Evolutionary conservation across 2,113 vertebrate species (phyloP).

Genomic region (Pterocles burchelli): DNA sequence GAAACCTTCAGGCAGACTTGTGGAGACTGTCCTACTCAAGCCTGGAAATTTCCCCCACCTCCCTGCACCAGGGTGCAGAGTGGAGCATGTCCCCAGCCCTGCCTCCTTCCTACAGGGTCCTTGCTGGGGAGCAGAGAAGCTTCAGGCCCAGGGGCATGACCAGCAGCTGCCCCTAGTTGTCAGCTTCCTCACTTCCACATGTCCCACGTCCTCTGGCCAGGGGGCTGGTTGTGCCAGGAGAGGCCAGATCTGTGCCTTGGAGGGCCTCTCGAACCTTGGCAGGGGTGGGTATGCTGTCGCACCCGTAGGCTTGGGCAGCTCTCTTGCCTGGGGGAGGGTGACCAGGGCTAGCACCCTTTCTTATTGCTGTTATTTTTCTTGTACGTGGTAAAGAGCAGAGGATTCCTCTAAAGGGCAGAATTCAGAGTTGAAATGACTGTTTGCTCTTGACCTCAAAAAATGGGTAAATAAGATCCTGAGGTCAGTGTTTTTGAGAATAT

Average conservation of each 20-base stretch:
- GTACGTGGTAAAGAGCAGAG: not conserved
- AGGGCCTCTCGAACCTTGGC: not conserved
- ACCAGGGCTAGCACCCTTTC: not conserved
- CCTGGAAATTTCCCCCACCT: not conserved
- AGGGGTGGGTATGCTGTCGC: rapidly evolving
- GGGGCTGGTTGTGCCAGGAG: no score
- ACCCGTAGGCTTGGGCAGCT: not conserved
- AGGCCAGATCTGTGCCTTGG: not conserved
- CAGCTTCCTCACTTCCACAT: not conserved
- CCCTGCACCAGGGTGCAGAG: not conserved
- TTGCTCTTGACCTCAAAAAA: not conserved
- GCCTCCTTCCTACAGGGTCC: not conserved
- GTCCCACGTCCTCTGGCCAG: rapidly evolving
- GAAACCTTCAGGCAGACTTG: not conserved
- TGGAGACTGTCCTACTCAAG: not conserved
- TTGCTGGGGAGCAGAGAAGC: rapidly evolving
- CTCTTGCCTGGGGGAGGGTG: not conserved
- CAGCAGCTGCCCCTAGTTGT: not conserved
- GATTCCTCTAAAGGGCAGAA: not conserved
- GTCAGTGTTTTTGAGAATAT: not conserved
- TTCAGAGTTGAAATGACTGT: not conserved
- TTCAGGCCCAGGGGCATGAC: not conserved
- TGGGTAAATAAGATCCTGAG: not conserved
- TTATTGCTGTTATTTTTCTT: not conserved
- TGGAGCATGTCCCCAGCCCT: not conserved